Conservation (phyloP, 2,113 vertebrate species). For the Phainopepla nitens region DNA sequence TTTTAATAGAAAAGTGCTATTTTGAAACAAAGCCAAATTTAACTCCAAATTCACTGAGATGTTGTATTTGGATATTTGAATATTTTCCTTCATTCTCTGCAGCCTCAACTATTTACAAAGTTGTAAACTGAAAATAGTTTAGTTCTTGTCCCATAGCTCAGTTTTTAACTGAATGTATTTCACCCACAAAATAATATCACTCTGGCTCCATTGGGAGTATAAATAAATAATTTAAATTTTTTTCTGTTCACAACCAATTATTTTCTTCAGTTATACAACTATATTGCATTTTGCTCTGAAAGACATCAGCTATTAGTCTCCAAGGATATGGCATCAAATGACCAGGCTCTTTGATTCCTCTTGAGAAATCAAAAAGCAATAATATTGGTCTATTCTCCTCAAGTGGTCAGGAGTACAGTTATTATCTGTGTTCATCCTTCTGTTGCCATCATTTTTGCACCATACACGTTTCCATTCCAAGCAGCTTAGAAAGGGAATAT, state of each 20-base stretch:
- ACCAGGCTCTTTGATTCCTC: neutral
- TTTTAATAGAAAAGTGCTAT: neutral
- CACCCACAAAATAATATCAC: neutral
- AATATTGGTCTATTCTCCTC: neutral
- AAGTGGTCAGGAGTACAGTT: neutral
- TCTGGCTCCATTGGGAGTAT: neutral
- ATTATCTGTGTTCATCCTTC: neutral
- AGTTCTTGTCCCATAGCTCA: neutral
- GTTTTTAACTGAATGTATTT: neutral
- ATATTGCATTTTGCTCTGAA: neutral
- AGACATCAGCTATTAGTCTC: neutral
- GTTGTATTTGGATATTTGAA: neutral
- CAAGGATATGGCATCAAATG: neutral
- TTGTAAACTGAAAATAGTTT: neutral
- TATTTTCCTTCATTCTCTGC: neutral
- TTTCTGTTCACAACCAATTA: neutral
- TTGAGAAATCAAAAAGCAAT: neutral
- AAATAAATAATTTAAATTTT: neutral
- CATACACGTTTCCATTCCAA: neutral
- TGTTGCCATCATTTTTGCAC: neutral
- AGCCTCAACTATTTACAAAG: neutral
- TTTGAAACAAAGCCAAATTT: neutral
- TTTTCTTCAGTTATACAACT: neutral
- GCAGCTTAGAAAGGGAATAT: neutral
- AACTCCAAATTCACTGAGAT: neutral